Evolutionary conservation across 2,888 invertebrate species (phyloP), one percentile per base, ranked within the genome.

Genomic region (Eurois occulta): DNA sequence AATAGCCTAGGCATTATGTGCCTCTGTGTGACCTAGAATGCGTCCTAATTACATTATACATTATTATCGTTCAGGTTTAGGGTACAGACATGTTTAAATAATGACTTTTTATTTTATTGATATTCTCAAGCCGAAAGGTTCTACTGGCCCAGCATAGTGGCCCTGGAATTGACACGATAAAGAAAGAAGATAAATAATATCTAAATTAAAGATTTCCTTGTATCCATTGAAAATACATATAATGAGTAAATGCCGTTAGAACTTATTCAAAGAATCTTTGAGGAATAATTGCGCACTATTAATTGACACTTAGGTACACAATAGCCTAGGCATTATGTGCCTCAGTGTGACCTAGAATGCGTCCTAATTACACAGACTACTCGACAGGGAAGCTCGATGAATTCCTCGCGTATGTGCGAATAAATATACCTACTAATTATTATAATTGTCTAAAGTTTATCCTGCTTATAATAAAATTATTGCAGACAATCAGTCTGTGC

Each of bases 401-500:
- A 90, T 89, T 89, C 89, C 88, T 79, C 89, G 89, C 77, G 79
- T 81, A 87, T 81, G 81, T 91, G 91, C 86, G 89, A 90, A 91
- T 91, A 88, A 92, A 90, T 88, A 91, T 76, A 88, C 83, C 81
- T 80, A 87, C 87, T 85, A 88, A 88, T 87, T 64, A 79, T 65
- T 74, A 79, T 72, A 78, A 73, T 55, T 78, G 58, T 58, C 64
- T 52, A 32, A 69, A 58, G 58, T 58, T 35, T 43, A 65, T 70
- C 11, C 21, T n/a, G n/a, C 1, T 75, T 35, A 62, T 67, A 55
- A 1, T 62, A 13, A 60, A 80, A 41, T 28, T 48, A 1, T 60
- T 38, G 7, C 11, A 58, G 28, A 7, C 7, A 35, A 43, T 77
- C 28, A 13, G 69, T 70, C 46, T 68, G 60, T 68, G 11, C 10